Evolutionary conservation across 2,888 invertebrate species (phyloP).

Genomic region (Euproctis similis): DNA sequence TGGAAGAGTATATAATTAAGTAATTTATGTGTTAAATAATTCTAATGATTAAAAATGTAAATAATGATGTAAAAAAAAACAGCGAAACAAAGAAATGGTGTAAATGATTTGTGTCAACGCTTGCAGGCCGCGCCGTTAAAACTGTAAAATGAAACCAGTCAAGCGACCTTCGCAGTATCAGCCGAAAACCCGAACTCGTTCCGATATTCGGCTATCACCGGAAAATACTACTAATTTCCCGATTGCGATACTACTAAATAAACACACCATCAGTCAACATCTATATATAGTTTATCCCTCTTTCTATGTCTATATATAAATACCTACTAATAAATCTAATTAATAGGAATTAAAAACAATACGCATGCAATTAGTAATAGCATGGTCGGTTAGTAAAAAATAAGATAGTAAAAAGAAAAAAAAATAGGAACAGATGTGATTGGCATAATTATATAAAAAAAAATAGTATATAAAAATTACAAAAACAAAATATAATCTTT

Average conservation of each 20-base stretch:
- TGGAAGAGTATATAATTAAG: background rate
- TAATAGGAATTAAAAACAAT: constrained; percentile 3
- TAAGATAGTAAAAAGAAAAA: constrained; percentile 30
- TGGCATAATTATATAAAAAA: constrained; percentile 65
- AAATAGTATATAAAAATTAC: too few species aligned
- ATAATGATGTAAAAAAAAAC: constrained; percentile 11
- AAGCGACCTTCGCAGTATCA: constrained; percentile 59
- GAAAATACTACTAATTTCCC: constrained; percentile 42
- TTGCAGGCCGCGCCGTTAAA: constrained; percentile 58
- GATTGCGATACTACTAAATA: constrained; percentile 22
- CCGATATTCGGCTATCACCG: constrained; percentile 27
- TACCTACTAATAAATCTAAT: too few species aligned
- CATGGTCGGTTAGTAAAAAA: constrained; percentile 27
- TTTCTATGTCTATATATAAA: too few species aligned
- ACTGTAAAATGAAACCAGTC: constrained; percentile 71
- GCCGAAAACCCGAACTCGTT: constrained; percentile 51
- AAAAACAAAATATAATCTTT: constrained; percentile 45
- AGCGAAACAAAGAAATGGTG: constrained; percentile 37
- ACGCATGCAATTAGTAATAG: constrained; percentile 60
- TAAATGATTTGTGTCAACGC: constrained; percentile 36
- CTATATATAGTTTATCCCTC: too few species aligned
- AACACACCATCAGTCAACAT: background rate
- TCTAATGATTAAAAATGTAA: background rate
- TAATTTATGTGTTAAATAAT: background rate
- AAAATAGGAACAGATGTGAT: constrained; percentile 63